These are phyloP conservation scores for Eublepharis macularius DNA, from an alignment of 2,113 vertebrate species.

Conservation along the genomic window DNA sequence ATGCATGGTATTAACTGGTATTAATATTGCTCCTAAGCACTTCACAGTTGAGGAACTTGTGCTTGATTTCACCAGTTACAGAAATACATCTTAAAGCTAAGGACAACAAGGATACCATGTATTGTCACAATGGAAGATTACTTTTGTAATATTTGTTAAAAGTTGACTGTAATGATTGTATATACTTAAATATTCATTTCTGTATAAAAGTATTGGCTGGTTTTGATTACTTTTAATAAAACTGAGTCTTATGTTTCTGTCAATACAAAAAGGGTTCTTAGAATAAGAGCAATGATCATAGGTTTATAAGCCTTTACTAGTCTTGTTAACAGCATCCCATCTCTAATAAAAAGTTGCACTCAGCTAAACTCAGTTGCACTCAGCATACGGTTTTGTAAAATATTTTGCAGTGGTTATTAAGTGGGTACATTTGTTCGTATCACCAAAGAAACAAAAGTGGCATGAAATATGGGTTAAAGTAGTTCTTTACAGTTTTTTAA, in stretches of 20 bases:
- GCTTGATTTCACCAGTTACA: no score
- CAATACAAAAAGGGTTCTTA: neutral
- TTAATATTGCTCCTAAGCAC: neutral
- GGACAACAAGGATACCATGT: neutral
- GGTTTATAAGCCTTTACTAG: neutral
- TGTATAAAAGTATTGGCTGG: neutral
- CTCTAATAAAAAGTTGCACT: neutral
- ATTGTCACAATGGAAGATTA: neutral
- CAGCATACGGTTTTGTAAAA: no score
- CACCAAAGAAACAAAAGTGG: no score
- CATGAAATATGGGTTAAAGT: no score
- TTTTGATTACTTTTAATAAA: conserved; percentile 9
- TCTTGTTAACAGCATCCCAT: neutral
- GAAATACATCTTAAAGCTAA: neutral
- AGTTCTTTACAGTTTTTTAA: no score
- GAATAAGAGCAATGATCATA: neutral
- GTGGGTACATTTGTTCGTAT: no score
- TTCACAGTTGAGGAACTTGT: neutral
- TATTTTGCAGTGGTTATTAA: no score
- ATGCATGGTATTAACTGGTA: neutral
- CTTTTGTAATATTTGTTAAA: neutral
- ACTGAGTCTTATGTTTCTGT: neutral
- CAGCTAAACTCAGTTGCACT: no score
- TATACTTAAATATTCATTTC: neutral
- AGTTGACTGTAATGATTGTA: neutral